Evolutionary conservation across 2,797 vertebrate species (phyloP), one percentile per base, ranked within the genome.

Genomic region (Acomys russatus): DNA sequence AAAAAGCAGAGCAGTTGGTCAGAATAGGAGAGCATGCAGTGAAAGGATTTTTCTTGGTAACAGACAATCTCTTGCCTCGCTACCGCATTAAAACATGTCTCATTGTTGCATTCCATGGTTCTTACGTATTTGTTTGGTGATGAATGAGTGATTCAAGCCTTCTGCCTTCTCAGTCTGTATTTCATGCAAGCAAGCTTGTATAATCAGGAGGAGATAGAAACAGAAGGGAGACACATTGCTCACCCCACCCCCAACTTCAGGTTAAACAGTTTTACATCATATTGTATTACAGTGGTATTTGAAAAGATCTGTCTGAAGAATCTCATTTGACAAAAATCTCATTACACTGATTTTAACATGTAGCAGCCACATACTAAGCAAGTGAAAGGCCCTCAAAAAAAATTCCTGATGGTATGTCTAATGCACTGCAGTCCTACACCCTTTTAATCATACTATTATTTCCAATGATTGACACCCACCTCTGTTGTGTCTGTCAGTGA

Each of bases 331-430:
- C 35, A 90, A 44, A 88, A 89, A 33, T 15, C 23, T 79, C 8
- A 8, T 64, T 63, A 35, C 12, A 51, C 12, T 3, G 3, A 70
- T 30, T 12, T 44, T 15, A 30, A 51, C 2, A 28, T 78, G 35
- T 22, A 20, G 54, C 1, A 10, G 33, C 25, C 3, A 89, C 28
- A 71, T 25, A 22, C 8, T 15, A 61, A 82, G 30, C 23, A 63
- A 14, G 0, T 44, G 63, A 64, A n/a, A 61, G 9, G 10, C 6
- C 79, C 54, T 59, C 1, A 44, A 44, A 25, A 25, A 7, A 25
- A n/a, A 64, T 33, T 18, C 3, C 0, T 5, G 30, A 4, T 5
- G 28, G 18, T 17, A 23, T 3, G 25, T 1, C 1, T 6, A 74
- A 9, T 3, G 22, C 1, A 44, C 25, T 17, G 23, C 0, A 23